A percentile compares a stretch with the other conserved stretches of the same genome.
Evolutionary conservation across 2,888 invertebrate genomes (phyloP).

Genomic region (Phaedon cochleariae): DNA sequence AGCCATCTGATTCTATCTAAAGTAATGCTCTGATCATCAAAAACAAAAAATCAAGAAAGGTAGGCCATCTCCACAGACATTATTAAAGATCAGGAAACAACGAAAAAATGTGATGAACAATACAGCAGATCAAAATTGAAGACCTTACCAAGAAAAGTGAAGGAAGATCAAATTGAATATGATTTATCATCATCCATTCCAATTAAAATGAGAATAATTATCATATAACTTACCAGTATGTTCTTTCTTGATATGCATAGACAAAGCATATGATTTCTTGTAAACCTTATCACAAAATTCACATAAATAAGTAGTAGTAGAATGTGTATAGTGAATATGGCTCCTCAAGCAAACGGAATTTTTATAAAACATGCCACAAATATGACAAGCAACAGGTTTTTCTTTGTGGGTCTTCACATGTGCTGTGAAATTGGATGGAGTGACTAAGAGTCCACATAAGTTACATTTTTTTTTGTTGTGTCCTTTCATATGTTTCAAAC

Average conservation of each 20-base stretch:
- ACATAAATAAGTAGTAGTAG: conserved; percentile 42
- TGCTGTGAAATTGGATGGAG: conserved; percentile 50
- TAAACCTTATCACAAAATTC: conserved; percentile 45
- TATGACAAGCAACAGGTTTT: conserved; percentile 51
- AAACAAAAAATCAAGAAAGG: too few relatives aligned
- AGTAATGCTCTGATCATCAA: too few relatives aligned
- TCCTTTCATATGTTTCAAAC: conserved; percentile 45
- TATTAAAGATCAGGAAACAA: too few relatives aligned
- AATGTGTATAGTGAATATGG: conserved; percentile 49
- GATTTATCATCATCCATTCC: too few relatives aligned
- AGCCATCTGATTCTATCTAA: too few relatives aligned
- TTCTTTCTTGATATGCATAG: conserved; percentile 48
- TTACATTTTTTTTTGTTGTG: conserved; percentile 53
- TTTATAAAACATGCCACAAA: conserved; percentile 53
- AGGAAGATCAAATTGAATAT: too few relatives aligned
- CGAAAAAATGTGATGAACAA: too few relatives aligned
- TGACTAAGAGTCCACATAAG: conserved; percentile 49
- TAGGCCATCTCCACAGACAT: too few relatives aligned
- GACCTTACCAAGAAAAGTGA: too few relatives aligned
- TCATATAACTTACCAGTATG: conserved; percentile 35
- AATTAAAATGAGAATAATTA: too few relatives aligned
- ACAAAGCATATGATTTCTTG: conserved; percentile 45
- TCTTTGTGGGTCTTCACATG: conserved; percentile 51
- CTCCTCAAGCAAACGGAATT: conserved; percentile 50
- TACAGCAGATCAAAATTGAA: too few relatives aligned